Evolutionary conservation across 2,797 vertebrate species (phyloP).

Genomic region (Phoxinus dragarum): DNA sequence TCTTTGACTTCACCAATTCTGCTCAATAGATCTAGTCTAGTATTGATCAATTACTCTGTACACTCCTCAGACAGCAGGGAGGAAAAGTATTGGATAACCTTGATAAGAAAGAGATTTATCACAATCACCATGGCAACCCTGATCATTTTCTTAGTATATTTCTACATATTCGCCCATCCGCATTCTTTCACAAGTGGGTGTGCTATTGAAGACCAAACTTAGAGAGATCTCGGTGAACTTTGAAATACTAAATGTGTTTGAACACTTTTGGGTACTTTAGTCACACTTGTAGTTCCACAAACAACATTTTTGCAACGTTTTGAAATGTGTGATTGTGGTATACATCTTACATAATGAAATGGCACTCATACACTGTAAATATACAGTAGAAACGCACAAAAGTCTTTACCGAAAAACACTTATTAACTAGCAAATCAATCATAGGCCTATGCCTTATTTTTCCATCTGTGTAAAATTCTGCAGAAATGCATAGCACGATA

Average conservation of each 20-base stretch:
- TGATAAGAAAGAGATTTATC: slow-evolving; percentile 81
- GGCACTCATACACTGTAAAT: neutral
- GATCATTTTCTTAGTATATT: slow-evolving; percentile 4
- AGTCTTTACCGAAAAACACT: neutral
- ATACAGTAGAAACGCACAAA: too few relatives aligned
- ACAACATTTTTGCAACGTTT: neutral
- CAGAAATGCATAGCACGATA: neutral
- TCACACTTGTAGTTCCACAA: neutral
- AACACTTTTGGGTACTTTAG: neutral
- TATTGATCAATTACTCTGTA: slow-evolving; percentile 75
- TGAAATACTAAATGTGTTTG: neutral
- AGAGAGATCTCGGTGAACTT: neutral
- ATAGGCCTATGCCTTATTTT: neutral
- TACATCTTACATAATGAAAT: neutral
- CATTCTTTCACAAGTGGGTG: neutral
- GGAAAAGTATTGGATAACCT: slow-evolving; percentile 75
- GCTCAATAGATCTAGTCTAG: slow-evolving; percentile 79
- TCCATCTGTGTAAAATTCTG: neutral
- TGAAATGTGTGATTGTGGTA: neutral
- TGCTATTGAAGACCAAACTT: neutral
- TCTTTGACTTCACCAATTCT: slow-evolving; percentile 61
- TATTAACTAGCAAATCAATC: neutral
- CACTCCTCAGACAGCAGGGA: slow-evolving; percentile 75
- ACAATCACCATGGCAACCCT: slow-evolving; percentile 54
- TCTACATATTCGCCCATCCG: neutral